Percentiles rank a stretch among this genome's conserved stretches.
Conservation (phyloP, 2,113 vertebrate species). For the Lathamus discolor region DNA sequence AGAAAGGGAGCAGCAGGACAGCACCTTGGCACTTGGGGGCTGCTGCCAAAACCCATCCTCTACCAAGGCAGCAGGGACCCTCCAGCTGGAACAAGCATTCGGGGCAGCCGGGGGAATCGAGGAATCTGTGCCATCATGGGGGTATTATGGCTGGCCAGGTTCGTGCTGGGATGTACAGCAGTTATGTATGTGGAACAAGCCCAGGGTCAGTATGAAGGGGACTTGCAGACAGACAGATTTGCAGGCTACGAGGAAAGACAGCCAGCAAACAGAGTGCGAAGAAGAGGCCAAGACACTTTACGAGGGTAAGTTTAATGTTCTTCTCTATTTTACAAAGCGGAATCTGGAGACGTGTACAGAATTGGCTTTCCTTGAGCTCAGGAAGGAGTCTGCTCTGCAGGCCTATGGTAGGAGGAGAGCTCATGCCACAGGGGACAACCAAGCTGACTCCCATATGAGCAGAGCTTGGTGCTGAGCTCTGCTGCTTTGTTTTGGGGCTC, state of each 20-base stretch:
- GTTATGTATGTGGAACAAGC: slow-evolving; percentile 66
- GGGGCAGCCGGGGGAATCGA: neutral
- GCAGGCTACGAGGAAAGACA: slow-evolving; percentile 76
- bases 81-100: neutral
- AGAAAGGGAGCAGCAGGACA: slow-evolving; percentile 5
- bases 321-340: neutral
- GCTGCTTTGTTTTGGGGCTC: neutral
- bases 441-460: neutral
- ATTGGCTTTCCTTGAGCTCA: neutral
- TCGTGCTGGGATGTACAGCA: slow-evolving; percentile 84
- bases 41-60: neutral
- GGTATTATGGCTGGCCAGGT: slow-evolving; percentile 73
- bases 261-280: slow-evolving; percentile 76
- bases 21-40: neutral
- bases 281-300: slow-evolving; percentile 85
- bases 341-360: neutral
- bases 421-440: neutral
- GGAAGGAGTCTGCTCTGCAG: neutral
- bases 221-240: slow-evolving; percentile 79
- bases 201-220: slow-evolving; percentile 73
- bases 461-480: neutral
- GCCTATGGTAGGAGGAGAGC: neutral
- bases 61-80: neutral
- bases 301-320: slow-evolving; percentile 80
- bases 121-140: slow-evolving; percentile 69